Percentiles rank a stretch among this genome's conserved stretches.
phyloP scores from a whole-genome alignment of 2,797 vertebrate genomes.

The Parotocinclus haroldoi region DNA sequence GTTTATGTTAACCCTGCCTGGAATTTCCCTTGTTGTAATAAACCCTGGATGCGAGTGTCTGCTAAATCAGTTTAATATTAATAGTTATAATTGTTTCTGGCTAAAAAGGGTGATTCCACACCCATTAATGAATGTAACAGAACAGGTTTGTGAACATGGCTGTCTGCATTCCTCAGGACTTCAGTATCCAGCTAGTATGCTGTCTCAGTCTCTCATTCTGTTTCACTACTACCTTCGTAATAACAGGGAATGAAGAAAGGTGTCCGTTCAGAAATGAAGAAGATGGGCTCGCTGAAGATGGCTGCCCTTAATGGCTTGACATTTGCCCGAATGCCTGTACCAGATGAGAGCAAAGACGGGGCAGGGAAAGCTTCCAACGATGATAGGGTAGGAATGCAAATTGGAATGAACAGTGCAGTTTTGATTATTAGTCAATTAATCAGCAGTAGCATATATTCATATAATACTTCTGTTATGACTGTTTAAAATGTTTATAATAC shows the following conservation, averaged over 20 bases:
- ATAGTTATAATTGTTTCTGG: not conserved
- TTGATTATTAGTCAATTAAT: not conserved
- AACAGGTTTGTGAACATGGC: constrained; percentile 11
- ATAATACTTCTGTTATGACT: not conserved
- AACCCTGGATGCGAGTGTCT: too few species aligned
- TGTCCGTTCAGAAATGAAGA: constrained; percentile 81
- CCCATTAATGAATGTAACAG: constrained; percentile 21
- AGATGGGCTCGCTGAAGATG: constrained; percentile 88
- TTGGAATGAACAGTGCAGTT: not conserved
- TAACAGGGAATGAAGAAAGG: constrained; percentile 89
- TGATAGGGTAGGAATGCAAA: constrained; percentile 77
- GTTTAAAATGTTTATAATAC: not conserved
- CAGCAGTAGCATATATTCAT: not conserved
- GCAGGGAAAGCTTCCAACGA: constrained; percentile 84
- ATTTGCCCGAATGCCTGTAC: constrained; percentile 78
- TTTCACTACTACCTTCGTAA: constrained; percentile 15
- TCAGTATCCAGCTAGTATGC: not conserved
- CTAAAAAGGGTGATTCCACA: not conserved
- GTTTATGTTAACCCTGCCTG: too few species aligned
- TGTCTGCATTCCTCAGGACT: constrained; percentile 7
- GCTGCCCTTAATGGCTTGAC: constrained; percentile 89
- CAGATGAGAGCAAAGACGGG: constrained; percentile 81
- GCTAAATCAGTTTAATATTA: too few species aligned
- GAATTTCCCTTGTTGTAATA: too few species aligned
- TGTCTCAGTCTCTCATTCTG: constrained; percentile 17